A percentile compares a stretch with the other conserved stretches of the same genome.
phyloP scores from a whole-genome alignment of 2,113 vertebrate species.

The Vulpes ferrilata region DNA sequence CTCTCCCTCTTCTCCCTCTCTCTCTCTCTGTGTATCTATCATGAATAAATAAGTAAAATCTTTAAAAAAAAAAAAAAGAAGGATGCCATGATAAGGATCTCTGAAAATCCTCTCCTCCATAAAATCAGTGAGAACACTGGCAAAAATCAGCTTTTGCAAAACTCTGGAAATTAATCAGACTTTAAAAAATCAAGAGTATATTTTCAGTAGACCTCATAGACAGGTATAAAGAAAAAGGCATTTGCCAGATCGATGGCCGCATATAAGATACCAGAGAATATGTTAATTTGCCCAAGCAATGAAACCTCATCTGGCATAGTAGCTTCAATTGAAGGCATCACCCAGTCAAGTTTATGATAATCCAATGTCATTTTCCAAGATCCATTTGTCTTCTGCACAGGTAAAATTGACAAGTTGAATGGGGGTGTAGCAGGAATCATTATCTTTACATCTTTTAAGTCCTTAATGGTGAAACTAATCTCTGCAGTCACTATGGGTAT shows the following conservation, averaged over 20 bases:
- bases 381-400: not conserved
- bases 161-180: conserved; percentile 6
- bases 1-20: not conserved
- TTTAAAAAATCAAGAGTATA: not conserved
- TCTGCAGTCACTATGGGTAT: not conserved
- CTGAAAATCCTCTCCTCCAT: not conserved
- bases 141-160: not conserved
- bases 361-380: not conserved
- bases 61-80: not conserved
- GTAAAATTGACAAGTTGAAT: not conserved
- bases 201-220: not conserved
- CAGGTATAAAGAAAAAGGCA: not conserved
- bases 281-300: not conserved
- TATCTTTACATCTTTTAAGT: not conserved
- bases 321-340: not conserved
- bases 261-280: not conserved
- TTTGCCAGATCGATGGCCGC: not conserved
- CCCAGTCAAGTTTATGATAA: not conserved
- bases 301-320: not conserved
- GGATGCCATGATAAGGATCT: not conserved
- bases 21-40: not conserved
- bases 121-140: not conserved
- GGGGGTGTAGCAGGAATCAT: not conserved
- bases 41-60: not conserved
- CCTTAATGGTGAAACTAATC: not conserved